Base-by-base conservation (phyloP, 2,113 vertebrate species). In the Scortum barcoo region DNA sequence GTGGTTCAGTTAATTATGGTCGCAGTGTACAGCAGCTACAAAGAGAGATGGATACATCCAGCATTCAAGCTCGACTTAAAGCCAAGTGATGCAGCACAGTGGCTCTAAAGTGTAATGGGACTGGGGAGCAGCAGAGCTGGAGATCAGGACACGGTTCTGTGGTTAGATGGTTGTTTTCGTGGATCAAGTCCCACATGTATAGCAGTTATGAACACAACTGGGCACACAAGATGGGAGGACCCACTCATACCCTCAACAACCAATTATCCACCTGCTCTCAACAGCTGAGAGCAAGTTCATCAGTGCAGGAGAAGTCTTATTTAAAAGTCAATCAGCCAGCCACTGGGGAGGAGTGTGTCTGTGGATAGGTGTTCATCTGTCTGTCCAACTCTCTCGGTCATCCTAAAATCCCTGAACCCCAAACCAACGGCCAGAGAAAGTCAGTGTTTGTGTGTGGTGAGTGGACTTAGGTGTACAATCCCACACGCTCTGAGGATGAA, bases 231-330 rank as follows among this genome's bases (percentile, higher is more conserved):
- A 81, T 33, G 51, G 86, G 50, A 46, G 73, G 86, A 73, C 26
- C 77, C 75, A 54, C 73, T 80, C 54, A 84, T 61, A 87, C 30
- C 77, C 75, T 65, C 44, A 38, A 84, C 71, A 77, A 72, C 76
- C 76, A 91, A 91, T 91, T 87, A 93, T 81, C 85, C 88, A 89
- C 87, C 89, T 88, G 89, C 86, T 88, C 69, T 63, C 82, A 57
- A 65, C 93, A 88, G 92, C 90, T 90, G 90, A 92, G 90, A 63
- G 79, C 74, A 36, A 61, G 85, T 72, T 70, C 70, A 86, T 74
- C 75, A 68, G 70, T 38, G 53, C 71, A 51, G 67, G 69, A 85
- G 60, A 72, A 75, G 62, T 80, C 86, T 71, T 87, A 86, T 89
- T 91, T 90, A 81, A 91, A 90, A 90, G 78, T 91, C 90, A 87